A percentile compares a stretch with the other conserved stretches of the same genome.
Evolutionary conservation across 2,888 invertebrate species (phyloP).

Genomic region (Spatulosminthurus flaviceps): DNA sequence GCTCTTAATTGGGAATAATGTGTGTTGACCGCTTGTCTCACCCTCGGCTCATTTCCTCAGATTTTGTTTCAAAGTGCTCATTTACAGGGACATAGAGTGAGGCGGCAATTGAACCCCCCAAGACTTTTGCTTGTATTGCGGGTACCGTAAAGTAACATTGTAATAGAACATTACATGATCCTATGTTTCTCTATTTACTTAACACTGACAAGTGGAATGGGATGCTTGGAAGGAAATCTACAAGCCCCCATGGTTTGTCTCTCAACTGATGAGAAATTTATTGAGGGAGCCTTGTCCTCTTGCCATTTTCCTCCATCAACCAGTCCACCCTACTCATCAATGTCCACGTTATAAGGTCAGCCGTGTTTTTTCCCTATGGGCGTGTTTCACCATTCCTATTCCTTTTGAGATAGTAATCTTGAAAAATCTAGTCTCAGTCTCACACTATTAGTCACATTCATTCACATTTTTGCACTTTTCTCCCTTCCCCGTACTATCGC

Average conservation of each 20-base stretch:
- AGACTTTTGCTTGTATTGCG: too few species aligned
- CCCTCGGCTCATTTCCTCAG: slow-evolving; percentile 47
- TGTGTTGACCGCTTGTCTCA: slow-evolving; percentile 47
- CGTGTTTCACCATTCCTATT: too few species aligned
- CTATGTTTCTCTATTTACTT: slow-evolving; percentile 26
- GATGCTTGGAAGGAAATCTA: slow-evolving; percentile 35
- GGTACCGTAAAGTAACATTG: background rate
- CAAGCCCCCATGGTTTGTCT: slow-evolving; percentile 25
- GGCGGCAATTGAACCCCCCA: too few species aligned
- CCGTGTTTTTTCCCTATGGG: too few species aligned
- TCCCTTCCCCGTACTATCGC: too few species aligned
- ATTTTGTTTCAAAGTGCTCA: slow-evolving; percentile 50
- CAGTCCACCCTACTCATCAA: slow-evolving; percentile 24
- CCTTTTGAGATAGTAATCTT: too few species aligned
- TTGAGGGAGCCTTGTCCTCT: slow-evolving; percentile 12
- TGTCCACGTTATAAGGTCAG: background rate
- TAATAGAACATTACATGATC: background rate
- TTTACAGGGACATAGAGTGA: slow-evolving; percentile 38
- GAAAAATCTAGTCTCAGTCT: too few species aligned
- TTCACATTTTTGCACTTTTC: too few species aligned
- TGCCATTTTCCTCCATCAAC: slow-evolving; percentile 10
- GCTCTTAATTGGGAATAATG: slow-evolving; percentile 52
- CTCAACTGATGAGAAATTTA: slow-evolving; percentile 38
- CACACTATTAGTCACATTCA: too few species aligned
- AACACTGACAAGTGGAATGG: slow-evolving; percentile 39